These are phyloP conservation scores for Lobophora halterata DNA, from an alignment of 2,888 invertebrate species.

Conservation along the genomic window DNA sequence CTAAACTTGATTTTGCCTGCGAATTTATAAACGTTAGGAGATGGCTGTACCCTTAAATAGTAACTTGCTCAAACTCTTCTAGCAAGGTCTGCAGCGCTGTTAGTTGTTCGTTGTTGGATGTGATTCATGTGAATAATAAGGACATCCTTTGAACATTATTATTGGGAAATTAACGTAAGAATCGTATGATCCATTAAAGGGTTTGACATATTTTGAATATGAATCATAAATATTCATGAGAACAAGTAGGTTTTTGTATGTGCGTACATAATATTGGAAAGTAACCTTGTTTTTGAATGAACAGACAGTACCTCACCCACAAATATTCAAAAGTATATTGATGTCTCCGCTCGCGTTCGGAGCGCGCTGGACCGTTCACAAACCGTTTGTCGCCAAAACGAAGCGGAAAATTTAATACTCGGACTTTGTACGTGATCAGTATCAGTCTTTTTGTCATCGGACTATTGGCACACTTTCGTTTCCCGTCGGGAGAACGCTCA, in stretches of 20 bases:
- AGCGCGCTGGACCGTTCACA: slow-evolving; percentile 55
- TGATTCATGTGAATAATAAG: no score
- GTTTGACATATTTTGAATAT: no score
- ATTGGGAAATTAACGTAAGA: no score
- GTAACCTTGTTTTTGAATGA: slow-evolving; percentile 21
- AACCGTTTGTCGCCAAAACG: slow-evolving; percentile 69
- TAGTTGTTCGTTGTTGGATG: no score
- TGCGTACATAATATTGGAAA: no score
- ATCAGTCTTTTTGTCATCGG: slow-evolving; percentile 61
- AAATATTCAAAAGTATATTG: slow-evolving; percentile 21
- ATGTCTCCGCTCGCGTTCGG: slow-evolving; percentile 27
- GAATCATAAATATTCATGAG: no score
- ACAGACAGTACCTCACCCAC: slow-evolving; percentile 19
- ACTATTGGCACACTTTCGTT: slow-evolving; percentile 66
- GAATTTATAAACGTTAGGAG: slow-evolving; percentile 12
- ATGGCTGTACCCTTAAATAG: no score
- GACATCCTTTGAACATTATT: no score
- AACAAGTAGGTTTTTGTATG: no score
- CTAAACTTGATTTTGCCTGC: slow-evolving; percentile 14
- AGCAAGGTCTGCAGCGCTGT: no score
- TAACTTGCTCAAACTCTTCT: no score
- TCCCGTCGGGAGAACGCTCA: slow-evolving; percentile 48
- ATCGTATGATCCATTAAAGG: no score
- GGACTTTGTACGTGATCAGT: slow-evolving; percentile 68
- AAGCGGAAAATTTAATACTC: slow-evolving; percentile 75